Evolutionary conservation across 2,888 invertebrate genomes (phyloP).

Genomic region (Ectobius pallidus): DNA sequence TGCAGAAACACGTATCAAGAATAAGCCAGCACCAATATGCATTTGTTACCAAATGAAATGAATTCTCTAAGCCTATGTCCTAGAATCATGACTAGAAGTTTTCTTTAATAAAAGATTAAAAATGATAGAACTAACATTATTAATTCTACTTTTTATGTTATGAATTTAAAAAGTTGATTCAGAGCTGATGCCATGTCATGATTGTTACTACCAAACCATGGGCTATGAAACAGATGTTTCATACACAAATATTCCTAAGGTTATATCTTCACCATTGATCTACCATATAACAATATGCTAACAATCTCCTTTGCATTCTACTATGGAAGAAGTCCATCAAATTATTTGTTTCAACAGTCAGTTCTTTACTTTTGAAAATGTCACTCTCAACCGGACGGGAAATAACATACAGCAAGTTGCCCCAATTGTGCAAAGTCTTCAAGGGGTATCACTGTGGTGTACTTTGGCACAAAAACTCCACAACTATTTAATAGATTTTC

Average conservation of each 20-base stretch:
- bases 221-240: not conserved
- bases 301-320: not conserved
- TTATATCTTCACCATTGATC: not conserved
- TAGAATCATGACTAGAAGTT: not conserved
- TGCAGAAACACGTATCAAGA: not conserved
- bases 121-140: not conserved
- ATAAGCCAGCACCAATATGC: slow-evolving; percentile 6
- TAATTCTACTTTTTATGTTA: no score
- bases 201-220: not conserved
- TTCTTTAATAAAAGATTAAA: slow-evolving; percentile 9
- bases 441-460: not conserved
- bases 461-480: slow-evolving; percentile 20
- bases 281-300: not conserved
- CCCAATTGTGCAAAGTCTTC: not conserved
- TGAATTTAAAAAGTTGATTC: not conserved
- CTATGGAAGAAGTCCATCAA: no score
- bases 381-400: slow-evolving; percentile 16
- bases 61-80: not conserved
- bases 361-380: not conserved
- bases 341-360: not conserved
- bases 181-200: not conserved
- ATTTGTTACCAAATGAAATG: not conserved
- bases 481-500: no score
- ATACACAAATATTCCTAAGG: slow-evolving; percentile 8
- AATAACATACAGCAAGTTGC: not conserved